A percentile compares a stretch with the other conserved stretches of the same genome.
These are phyloP conservation scores for Calameuta filiformis DNA, from an alignment of 2,888 invertebrate genomes.

Conservation along the genomic window DNA sequence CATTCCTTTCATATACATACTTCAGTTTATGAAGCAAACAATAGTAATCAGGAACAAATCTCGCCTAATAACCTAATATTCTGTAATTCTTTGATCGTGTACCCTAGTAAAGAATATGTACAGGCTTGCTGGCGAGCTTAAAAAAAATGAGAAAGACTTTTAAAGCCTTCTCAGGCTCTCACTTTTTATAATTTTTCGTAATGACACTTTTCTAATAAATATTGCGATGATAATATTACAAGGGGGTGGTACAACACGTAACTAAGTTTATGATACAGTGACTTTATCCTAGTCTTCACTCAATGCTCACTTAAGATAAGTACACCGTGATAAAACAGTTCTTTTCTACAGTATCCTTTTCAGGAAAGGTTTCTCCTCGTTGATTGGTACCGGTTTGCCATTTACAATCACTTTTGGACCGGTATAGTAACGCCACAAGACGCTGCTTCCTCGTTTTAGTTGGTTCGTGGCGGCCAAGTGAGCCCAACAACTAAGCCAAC, in stretches of 20 bases:
- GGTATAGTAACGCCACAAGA: conserved; percentile 80
- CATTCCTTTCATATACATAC: neutral
- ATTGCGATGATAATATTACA: neutral
- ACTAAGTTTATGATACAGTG: conserved; percentile 4
- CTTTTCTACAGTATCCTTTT: conserved; percentile 9
- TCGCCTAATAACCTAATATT: neutral
- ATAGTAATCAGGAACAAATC: neutral
- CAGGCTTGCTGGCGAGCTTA: neutral
- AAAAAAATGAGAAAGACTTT: neutral
- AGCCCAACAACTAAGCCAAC: conserved; percentile 87
- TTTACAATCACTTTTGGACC: conserved; percentile 66
- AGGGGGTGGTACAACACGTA: neutral
- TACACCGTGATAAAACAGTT: neutral
- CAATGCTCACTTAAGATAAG: neutral
- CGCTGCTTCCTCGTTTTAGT: conserved; percentile 86
- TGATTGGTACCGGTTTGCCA: conserved; percentile 51
- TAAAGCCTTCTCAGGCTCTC: neutral
- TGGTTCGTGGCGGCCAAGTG: conserved; percentile 81
- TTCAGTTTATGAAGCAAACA: neutral
- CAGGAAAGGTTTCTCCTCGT: conserved; percentile 29
- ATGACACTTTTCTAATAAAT: neutral
- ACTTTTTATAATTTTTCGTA: neutral
- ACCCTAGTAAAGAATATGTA: neutral
- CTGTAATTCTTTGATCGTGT: neutral
- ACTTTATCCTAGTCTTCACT: neutral